Base-by-base conservation (phyloP, 2,797 vertebrate species). In the Ficedula albicollis region DNA sequence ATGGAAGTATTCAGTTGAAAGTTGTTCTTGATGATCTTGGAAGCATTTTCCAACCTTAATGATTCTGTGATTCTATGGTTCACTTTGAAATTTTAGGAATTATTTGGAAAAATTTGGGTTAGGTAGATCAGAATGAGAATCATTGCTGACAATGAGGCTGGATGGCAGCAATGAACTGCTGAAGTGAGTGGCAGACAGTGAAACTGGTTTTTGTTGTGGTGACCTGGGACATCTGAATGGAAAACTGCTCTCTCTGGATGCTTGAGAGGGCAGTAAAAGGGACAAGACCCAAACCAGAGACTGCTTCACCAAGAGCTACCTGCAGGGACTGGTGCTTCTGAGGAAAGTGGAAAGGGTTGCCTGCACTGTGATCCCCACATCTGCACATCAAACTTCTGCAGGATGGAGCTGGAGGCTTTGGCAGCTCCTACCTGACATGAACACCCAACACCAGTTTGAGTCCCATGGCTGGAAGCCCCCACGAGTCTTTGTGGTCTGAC, bases 391-490 rank as follows among this genome's bases (percentile, higher is more conserved):
- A 60, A 77, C 84, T 49, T 23, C 7, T 29, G 60, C 64, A 38
- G 87, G 69, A 30, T 41, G 30, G 90, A 70, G 90, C 92, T 84
- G 92, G 72, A 74, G 78, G 89, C 75, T 89, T 27, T 78, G 84
- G 84, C 29, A 21, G 9, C 83, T 88, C 84, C 86, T 89, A 83
- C 70, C 78, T 70, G 26, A 9, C 75, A 18, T 0, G 0, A 73
- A 13, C 27, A 9, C 0, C 32, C 51, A 73, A 13, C 30, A 9
- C 1, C 32, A 43, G 0, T 11, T 10, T 5, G 72, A 64, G 81
- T 34, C 48, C 58, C 52, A 3, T 0, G 41, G 80, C 81, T 58
- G 55, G 70, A 46, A 90, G 22, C 83, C 62, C 48, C 78, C 70
- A 67, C 3, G 21, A 38, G 22, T 1, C 84, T 52, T 27, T 75